Percentiles rank a stretch among this genome's conserved stretches.
Conservation (phyloP, 1,140 invertebrate species). For the Euwallacea fornicatus region DNA sequence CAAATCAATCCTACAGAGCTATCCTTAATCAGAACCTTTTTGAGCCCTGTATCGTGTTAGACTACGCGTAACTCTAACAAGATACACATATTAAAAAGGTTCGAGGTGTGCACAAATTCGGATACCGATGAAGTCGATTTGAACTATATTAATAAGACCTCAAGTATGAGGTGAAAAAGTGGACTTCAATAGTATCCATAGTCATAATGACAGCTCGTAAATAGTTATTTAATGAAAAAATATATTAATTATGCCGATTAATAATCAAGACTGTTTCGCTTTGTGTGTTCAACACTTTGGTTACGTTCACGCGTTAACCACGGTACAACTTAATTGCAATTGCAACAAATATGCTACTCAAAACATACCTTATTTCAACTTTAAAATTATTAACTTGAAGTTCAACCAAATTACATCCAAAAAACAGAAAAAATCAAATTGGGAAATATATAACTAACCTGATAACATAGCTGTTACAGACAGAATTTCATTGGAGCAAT, state of each 20-base stretch:
- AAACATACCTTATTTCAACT: background rate
- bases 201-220: no score
- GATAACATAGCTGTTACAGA: constrained; percentile 99
- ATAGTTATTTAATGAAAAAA: no score
- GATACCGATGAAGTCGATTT: no score
- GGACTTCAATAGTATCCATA: no score
- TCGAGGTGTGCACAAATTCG: no score
- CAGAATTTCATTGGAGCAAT: constrained; percentile 99
- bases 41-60: constrained; percentile 10
- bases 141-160: no score
- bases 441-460: constrained; percentile 65
- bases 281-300: no score
- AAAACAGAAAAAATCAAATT: background rate
- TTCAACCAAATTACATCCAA: background rate
- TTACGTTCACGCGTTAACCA: constrained; percentile 24
- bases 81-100: no score
- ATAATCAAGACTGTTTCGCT: no score
- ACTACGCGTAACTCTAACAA: no score
- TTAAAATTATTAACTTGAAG: background rate
- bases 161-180: no score
- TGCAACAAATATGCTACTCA: constrained; percentile 17
- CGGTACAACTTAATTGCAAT: constrained; percentile 35
- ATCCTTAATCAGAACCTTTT: constrained; percentile 52
- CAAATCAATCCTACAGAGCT: constrained; percentile 57
- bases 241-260: no score